These are phyloP conservation scores for Sipha flava DNA, from an alignment of 1,140 invertebrate genomes.

Conservation along the genomic window DNA sequence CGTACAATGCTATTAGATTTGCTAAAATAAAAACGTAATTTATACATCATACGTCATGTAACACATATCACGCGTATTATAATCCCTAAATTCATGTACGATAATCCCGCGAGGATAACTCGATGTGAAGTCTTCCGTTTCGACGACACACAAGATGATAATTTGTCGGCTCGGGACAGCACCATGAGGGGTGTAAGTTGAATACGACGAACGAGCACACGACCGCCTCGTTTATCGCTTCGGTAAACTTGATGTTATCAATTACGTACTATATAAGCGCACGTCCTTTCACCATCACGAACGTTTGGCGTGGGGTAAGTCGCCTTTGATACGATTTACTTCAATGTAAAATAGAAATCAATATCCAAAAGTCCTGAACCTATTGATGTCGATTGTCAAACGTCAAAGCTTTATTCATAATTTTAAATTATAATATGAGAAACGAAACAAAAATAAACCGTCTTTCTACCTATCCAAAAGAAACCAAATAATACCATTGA, in stretches of 20 bases:
- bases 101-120: not conserved
- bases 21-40: not conserved
- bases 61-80: not conserved
- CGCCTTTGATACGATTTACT: not conserved
- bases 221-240: constrained; percentile 15
- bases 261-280: not conserved
- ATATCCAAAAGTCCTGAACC: not conserved
- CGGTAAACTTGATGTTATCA: constrained; percentile 13
- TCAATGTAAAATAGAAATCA: not conserved
- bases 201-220: not conserved
- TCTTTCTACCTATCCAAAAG: too few relatives aligned
- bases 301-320: not conserved
- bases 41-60: not conserved
- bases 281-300: not conserved
- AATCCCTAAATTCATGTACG: not conserved
- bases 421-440: too few relatives aligned
- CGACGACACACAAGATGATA: not conserved
- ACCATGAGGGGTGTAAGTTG: not conserved
- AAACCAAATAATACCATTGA: too few relatives aligned
- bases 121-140: constrained; percentile 20
- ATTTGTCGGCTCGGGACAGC: not conserved
- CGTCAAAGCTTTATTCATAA: too few relatives aligned
- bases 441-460: too few relatives aligned
- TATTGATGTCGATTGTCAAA: not conserved
- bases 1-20: not conserved